Percentiles rank a stretch among this genome's conserved stretches.
phyloP scores from a whole-genome alignment of 2,888 invertebrate genomes.

The Leucoma salicis region DNA sequence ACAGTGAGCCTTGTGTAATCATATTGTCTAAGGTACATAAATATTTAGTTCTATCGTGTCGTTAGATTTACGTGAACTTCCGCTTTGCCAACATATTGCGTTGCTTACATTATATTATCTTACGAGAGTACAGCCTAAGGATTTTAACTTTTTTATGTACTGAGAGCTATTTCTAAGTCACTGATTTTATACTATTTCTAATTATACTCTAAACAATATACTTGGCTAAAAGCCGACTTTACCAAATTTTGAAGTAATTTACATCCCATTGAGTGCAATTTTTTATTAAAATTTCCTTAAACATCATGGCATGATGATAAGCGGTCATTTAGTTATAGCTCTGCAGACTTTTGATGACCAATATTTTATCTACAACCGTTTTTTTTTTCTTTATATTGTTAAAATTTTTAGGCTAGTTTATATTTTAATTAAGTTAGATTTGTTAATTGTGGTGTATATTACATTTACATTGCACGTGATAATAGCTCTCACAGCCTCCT shows the following conservation, averaged over 20 bases:
- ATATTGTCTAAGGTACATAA: conserved; percentile 79
- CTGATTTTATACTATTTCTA: conserved; percentile 75
- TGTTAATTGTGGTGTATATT: conserved; percentile 81
- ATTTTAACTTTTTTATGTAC: conserved; percentile 80
- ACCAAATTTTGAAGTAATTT: conserved; percentile 79
- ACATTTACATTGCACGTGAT: conserved; percentile 75
- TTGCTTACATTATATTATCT: conserved; percentile 81
- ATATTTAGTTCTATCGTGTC: conserved; percentile 80
- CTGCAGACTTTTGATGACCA: conserved; percentile 79
- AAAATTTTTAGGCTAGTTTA: conserved; percentile 82
- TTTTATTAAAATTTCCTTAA: conserved; percentile 61
- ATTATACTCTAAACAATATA: conserved; percentile 58
- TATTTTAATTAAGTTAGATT: conserved; percentile 79
- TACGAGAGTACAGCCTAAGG: conserved; percentile 81
- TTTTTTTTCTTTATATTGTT: conserved; percentile 71
- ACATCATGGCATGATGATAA: conserved; percentile 78
- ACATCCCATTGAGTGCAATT: conserved; percentile 73
- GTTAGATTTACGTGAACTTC: conserved; percentile 80
- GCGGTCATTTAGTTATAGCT: conserved; percentile 80
- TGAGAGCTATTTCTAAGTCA: conserved; percentile 82
- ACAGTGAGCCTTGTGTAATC: conserved; percentile 79
- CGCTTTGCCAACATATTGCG: conserved; percentile 82
- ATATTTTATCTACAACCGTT: conserved; percentile 71
- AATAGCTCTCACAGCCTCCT: conserved; percentile 76
- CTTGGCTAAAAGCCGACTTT: conserved; percentile 68